Conservation (phyloP, 2,113 vertebrate genomes). For the Xyrauchen texanus region DNA sequence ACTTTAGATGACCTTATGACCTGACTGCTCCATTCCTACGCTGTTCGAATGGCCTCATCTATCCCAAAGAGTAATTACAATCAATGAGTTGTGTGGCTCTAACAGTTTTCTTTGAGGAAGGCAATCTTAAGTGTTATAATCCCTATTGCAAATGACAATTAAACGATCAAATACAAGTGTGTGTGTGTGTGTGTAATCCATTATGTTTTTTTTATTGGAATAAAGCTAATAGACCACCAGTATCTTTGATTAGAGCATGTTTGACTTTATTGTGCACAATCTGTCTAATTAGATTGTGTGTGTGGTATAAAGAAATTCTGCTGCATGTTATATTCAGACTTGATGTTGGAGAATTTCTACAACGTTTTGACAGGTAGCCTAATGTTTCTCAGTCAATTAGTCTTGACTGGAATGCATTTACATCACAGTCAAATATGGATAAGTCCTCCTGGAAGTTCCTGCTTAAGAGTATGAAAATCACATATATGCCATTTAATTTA, state of each 20-base stretch:
- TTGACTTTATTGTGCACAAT: slow-evolving; percentile 12
- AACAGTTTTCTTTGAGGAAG: background rate
- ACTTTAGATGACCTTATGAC: slow-evolving; percentile 4
- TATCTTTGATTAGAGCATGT: slow-evolving; percentile 26
- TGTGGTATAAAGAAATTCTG: background rate
- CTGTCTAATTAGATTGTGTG: slow-evolving; percentile 25
- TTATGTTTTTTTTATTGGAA: slow-evolving; percentile 42
- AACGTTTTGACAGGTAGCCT: background rate
- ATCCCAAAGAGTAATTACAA: background rate
- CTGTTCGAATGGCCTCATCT: background rate
- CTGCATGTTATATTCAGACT: slow-evolving; percentile 7
- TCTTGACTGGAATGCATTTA: background rate
- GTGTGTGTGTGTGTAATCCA: slow-evolving; percentile 48
- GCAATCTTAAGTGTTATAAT: slow-evolving; percentile 50
- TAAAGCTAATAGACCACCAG: slow-evolving; percentile 37
- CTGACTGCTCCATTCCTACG: background rate
- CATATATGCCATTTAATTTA: too few species aligned
- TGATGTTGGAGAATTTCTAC: too few species aligned
- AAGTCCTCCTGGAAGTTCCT: too few species aligned
- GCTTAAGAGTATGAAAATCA: too few species aligned
- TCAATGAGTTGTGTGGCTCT: background rate
- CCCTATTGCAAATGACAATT: slow-evolving; percentile 32
- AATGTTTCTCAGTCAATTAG: background rate
- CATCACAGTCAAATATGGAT: too few species aligned
- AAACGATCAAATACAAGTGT: slow-evolving; percentile 46